Conservation (phyloP, 1,140 invertebrate genomes). For the Lamellibrachia luymesi region DNA sequence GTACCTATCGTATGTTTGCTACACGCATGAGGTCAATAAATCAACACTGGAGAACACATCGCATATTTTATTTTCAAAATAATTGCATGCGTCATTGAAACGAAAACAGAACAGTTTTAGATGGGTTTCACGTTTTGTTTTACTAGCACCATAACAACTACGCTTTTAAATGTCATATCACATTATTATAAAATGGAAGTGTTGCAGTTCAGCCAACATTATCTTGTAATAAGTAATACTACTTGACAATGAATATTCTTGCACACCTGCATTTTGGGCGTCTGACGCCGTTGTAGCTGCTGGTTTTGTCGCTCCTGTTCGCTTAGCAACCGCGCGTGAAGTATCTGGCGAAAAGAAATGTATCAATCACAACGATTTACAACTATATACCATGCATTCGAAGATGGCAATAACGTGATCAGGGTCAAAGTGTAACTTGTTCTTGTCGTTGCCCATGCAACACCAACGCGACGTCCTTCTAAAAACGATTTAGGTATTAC, state of each 20-base stretch:
- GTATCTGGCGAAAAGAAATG: not conserved
- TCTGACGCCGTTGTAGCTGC: not conserved
- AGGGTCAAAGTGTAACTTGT: not conserved
- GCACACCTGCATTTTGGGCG: not conserved
- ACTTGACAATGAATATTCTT: not conserved
- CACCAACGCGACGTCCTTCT: not conserved
- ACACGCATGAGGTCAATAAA: not conserved
- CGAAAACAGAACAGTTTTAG: not conserved
- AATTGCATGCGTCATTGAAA: not conserved
- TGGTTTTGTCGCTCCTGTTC: not conserved
- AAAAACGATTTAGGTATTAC: not conserved
- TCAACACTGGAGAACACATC: not conserved
- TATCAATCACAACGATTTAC: not conserved
- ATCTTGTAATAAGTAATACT: not conserved
- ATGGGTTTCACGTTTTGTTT: not conserved
- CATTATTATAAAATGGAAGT: not conserved
- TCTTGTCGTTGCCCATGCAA: not conserved
- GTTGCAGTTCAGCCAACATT: not conserved
- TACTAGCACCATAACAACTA: not conserved
- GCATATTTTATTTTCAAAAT: not conserved
- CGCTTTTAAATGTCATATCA: too few species aligned
- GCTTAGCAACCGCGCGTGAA: not conserved
- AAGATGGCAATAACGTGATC: not conserved
- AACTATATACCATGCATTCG: not conserved
- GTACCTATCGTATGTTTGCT: not conserved